phyloP scores from a whole-genome alignment of 2,797 vertebrate species.

The Eutrigla gurnardus region DNA sequence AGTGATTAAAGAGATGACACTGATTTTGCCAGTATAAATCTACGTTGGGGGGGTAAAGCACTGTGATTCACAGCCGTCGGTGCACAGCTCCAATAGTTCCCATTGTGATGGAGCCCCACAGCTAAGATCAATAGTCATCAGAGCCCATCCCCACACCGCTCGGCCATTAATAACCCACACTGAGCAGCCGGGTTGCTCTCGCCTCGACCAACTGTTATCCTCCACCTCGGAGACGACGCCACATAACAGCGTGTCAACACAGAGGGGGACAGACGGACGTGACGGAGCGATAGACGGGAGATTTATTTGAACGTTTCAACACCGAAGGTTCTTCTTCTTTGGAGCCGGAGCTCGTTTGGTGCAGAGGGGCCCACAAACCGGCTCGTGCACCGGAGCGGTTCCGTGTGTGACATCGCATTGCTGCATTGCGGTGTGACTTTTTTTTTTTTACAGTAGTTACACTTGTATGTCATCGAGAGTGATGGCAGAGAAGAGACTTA shows the following conservation, averaged over 20 bases:
- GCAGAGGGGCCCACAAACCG: conserved; percentile 33
- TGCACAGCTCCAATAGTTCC: conserved; percentile 57
- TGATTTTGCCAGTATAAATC: conserved; percentile 38
- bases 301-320: conserved; percentile 34
- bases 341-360: not conserved
- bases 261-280: conserved; percentile 18
- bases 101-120: conserved; percentile 52
- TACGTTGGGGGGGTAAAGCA: conserved; percentile 17
- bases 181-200: conserved; percentile 59
- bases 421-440: not conserved
- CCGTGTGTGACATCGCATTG: conserved; percentile 33
- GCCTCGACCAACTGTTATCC: conserved; percentile 72
- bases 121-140: conserved; percentile 77
- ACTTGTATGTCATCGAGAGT: conserved; percentile 60
- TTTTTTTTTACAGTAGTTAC: conserved; percentile 57
- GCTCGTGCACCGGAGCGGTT: conserved; percentile 28
- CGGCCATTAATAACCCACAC: conserved; percentile 73
- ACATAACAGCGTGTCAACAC: conserved; percentile 42
- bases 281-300: conserved; percentile 33
- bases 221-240: conserved; percentile 45
- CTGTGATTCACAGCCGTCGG: conserved; percentile 57
- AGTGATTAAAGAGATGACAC: conserved; percentile 34
- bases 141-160: conserved; percentile 60
- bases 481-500: conserved; percentile 60
- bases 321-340: not conserved